phyloP scores from a whole-genome alignment of 2,797 vertebrate species.

The Carcharodon carcharias region DNA sequence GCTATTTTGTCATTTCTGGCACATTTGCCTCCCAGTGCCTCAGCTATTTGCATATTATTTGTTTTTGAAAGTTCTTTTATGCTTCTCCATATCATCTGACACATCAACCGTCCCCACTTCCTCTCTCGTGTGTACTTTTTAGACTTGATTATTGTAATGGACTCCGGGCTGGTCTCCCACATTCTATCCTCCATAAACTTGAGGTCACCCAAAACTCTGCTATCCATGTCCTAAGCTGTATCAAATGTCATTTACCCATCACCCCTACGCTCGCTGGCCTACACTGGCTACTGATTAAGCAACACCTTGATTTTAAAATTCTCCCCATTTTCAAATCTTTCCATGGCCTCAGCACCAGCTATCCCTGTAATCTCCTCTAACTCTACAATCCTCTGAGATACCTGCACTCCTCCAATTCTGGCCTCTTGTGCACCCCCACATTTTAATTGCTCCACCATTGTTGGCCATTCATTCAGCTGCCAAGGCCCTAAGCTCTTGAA shows the following conservation, averaged over 20 bases:
- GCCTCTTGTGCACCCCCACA: background rate
- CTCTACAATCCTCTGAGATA: background rate
- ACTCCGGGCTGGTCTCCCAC: no score
- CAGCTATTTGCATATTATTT: background rate
- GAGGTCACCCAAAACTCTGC: no score
- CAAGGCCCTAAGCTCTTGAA: background rate
- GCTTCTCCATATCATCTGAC: background rate
- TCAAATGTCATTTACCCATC: no score
- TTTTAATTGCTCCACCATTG: background rate
- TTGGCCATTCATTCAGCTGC: background rate
- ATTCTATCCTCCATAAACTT: no score
- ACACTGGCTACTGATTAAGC: no score
- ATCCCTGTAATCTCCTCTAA: background rate
- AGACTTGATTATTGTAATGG: no score
- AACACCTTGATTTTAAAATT: no score
- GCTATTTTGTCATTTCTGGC: background rate
- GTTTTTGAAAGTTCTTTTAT: background rate
- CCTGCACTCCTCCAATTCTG: background rate
- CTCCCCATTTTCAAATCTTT: no score
- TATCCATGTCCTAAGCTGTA: no score
- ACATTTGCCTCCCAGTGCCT: background rate
- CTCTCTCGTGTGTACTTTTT: background rate
- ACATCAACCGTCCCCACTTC: background rate
- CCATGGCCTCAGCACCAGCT: no score
- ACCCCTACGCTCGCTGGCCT: no score